Conservation (phyloP, 2,888 invertebrate genomes). For the Caenorhabditis doughertyi region DNA sequence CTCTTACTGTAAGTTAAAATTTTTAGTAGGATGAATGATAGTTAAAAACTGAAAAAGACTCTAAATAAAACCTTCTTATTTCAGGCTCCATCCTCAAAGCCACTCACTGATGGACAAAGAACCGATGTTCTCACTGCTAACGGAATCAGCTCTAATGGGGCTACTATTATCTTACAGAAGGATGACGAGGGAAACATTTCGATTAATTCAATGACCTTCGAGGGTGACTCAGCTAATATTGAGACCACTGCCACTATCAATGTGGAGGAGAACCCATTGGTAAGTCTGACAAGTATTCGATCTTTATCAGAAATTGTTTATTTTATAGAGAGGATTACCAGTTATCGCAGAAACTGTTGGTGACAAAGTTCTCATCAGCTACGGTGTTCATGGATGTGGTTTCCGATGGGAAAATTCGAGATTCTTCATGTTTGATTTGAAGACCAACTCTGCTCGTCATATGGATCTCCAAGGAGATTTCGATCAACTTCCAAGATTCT, state of each 20-base stretch:
- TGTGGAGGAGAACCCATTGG: constrained; percentile 28
- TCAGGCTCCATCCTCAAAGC: too few relatives aligned
- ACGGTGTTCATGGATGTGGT: constrained; percentile 73
- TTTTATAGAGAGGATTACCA: constrained; percentile 63
- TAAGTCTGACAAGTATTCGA: constrained; percentile 6
- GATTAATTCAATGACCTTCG: neutral
- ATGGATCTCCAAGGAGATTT: constrained; percentile 41
- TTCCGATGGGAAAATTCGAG: constrained; percentile 70
- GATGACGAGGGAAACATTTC: constrained; percentile 24
- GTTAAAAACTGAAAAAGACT: neutral
- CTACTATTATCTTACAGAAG: constrained; percentile 16
- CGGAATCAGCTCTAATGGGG: constrained; percentile 13
- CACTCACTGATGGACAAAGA: constrained; percentile 11
- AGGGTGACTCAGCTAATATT: constrained; percentile 4
- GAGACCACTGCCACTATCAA: neutral
- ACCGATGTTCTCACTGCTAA: constrained; percentile 11
- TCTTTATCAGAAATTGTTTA: neutral
- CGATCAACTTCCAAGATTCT: constrained; percentile 44
- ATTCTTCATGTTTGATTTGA: constrained; percentile 66
- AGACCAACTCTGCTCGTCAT: constrained; percentile 34
- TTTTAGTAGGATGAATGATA: neutral
- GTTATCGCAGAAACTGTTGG: constrained; percentile 48
- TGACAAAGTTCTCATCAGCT: constrained; percentile 66
- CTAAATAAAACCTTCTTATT: too few relatives aligned
- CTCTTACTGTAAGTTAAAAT: constrained; percentile 43